Percentiles rank a stretch among this genome's conserved stretches.
phyloP scores from a whole-genome alignment of 2,888 invertebrate species.

The Noctua fimbriata region DNA sequence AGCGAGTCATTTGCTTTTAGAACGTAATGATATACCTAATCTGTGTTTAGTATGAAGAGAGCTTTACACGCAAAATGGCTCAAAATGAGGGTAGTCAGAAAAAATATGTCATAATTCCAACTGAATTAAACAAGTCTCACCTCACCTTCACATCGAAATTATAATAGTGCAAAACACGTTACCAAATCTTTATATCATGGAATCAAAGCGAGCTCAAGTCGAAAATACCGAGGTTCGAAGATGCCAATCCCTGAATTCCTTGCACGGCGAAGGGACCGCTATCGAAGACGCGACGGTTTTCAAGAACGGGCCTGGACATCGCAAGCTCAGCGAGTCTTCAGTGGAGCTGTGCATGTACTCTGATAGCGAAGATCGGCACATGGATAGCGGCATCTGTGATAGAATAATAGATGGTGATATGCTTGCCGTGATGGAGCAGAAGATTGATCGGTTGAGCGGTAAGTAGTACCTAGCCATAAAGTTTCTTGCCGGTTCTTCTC shows the following conservation, averaged over 20 bases:
- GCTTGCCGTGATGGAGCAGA: constrained; percentile 75
- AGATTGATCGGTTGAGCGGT: constrained; percentile 81
- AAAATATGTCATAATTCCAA: background rate
- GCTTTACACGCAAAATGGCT: background rate
- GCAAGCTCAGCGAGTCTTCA: constrained; percentile 71
- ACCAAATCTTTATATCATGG: constrained; percentile 30
- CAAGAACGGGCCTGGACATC: constrained; percentile 41
- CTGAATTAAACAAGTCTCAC: background rate
- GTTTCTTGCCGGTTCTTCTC: background rate
- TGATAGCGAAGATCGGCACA: constrained; percentile 63
- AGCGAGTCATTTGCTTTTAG: too few species aligned
- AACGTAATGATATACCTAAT: too few species aligned
- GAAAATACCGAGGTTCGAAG: constrained; percentile 15
- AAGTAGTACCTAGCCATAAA: constrained; percentile 51
- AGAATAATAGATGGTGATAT: constrained; percentile 66
- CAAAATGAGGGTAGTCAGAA: constrained; percentile 34
- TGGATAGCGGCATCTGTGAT: constrained; percentile 72
- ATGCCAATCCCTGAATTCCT: constrained; percentile 53
- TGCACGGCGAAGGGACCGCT: constrained; percentile 47
- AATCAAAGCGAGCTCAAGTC: constrained; percentile 19
- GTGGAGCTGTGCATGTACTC: constrained; percentile 68
- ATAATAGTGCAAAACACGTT: background rate
- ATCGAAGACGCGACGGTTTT: constrained; percentile 24
- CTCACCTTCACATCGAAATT: constrained; percentile 3
- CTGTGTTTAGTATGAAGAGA: background rate